These are phyloP conservation scores for Dipodomys stephensi DNA, from an alignment of 2,113 vertebrate genomes.

Conservation along the genomic window DNA sequence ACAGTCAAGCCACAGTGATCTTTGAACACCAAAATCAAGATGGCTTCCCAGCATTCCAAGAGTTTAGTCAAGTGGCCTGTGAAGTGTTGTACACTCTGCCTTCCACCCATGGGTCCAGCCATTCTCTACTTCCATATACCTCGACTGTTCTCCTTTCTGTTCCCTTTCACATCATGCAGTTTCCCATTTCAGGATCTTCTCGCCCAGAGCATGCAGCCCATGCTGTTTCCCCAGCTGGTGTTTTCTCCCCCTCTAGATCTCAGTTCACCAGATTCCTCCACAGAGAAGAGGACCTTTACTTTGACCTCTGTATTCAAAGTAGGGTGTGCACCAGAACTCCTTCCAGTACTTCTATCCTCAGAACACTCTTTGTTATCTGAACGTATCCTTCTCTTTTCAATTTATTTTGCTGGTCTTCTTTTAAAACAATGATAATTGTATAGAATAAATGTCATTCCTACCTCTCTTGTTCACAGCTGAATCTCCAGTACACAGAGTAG, in stretches of 20 bases:
- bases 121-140: not conserved
- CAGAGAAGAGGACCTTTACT: not conserved
- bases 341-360: not conserved
- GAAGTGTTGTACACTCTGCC: rapidly evolving
- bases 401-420: not conserved
- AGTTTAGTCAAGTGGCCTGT: not conserved
- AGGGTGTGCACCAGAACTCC: not conserved
- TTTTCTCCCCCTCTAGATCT: not conserved
- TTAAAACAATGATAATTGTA: not conserved
- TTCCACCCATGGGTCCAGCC: not conserved
- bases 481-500: not conserved
- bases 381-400: not conserved
- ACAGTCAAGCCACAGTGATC: not conserved
- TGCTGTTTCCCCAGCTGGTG: not conserved
- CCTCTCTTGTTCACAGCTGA: not conserved
- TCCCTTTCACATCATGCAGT: not conserved
- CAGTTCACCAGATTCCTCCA: not conserved
- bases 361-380: not conserved
- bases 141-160: not conserved
- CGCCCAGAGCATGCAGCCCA: not conserved
- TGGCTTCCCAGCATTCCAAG: not conserved
- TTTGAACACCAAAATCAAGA: not conserved
- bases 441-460: not conserved
- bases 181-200: not conserved
- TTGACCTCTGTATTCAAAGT: not conserved